Base-by-base conservation (phyloP, 2,888 invertebrate species). In the Crematogaster levior region DNA sequence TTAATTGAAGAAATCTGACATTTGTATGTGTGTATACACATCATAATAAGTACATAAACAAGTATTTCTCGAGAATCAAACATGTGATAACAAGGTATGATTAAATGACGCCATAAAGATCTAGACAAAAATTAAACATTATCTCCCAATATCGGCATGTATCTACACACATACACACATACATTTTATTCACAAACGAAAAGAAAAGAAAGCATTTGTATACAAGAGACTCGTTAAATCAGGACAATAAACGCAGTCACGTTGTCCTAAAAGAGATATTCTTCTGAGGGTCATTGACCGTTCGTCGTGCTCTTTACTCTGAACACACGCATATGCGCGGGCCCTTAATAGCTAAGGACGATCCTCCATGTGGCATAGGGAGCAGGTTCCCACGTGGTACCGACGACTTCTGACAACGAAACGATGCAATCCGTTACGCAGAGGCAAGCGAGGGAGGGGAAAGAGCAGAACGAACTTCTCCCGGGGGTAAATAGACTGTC, bases 201-300 rank as follows among this genome's bases (percentile, higher is more conserved):
- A 10, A 66, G 18, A 21, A 15, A 72, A 43, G 51, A 12, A 30
- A 43, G 43, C 70, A 40, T 56, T 37, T 37, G 24, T 74, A 48
- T 37, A 48, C 73, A 12, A 48, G 37, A 79, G 73, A 60, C 75
- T 80, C 87, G 84, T 89, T 86, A 88, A 46, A 88, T 89, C 83
- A 82, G 81, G 56, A 86, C 87, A 88, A 88, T 89, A 88, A 88
- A 89, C 83, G 84, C 58, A 60, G 77, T 74, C 81, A 53, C 68
- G 81, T 70, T 65, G 65, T 82, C 58, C 74, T 72, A 58, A 88
- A 75, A 83, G 89, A 89, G 84, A 92, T 87, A 91, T 90, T 90
- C 90, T 90, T 90, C 80, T 81, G 83, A 88, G 89, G 92, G 90
- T 92, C 92, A 90, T 91, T 88, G 92, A 91, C 91, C 91, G 90